Base-by-base conservation (phyloP, 1,140 invertebrate genomes). In the Drosophila insularis region DNA sequence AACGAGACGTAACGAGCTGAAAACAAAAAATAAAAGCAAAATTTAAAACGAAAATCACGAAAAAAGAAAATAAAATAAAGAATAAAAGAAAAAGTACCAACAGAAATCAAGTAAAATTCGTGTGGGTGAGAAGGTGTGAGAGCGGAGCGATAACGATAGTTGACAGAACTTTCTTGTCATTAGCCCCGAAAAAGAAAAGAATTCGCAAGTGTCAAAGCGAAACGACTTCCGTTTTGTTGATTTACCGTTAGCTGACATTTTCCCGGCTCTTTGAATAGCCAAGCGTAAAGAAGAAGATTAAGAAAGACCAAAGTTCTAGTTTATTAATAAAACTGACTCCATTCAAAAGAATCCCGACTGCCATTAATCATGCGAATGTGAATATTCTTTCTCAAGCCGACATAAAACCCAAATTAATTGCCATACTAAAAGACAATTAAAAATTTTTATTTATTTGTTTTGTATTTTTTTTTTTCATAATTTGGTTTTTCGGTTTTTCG, bases 121-220 rank as follows among this genome's bases (percentile, higher is more conserved):
- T 68, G 74, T 39, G 54, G n/a, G 39, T 56, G 53, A 62, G 59
- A 14, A 32, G 37, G 55, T 53, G 46, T 7, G 31, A 13, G 23
- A 31, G 35, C n/a, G n/a, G 6, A 7, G 40, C 14, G 43, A 6
- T 14, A 6, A 8, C 6, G 14, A 1, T 50, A 17, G 14, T 46
- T 46, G 43, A 50, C 43, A 50, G 43, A 43, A 73, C 65, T 80
- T 75, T 78, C 78, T 78, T 75, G 74, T 72, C 78, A 76, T 81
- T 87, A 86, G 66, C 68, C 65, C 31, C 43, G 53, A 74, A 37
- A 27, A 27, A 27, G 27, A 61, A 65, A 66, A 37, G 63, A 61
- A 68, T 75, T 39, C 54, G 66, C 68, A 79, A 85, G 72, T 87
- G 84, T 89, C 84, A 87, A 87, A 74, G 72, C 72, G 64, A 67